These are phyloP conservation scores for Drosophila peninsularis DNA, from an alignment of 2,888 invertebrate species.

Conservation along the genomic window DNA sequence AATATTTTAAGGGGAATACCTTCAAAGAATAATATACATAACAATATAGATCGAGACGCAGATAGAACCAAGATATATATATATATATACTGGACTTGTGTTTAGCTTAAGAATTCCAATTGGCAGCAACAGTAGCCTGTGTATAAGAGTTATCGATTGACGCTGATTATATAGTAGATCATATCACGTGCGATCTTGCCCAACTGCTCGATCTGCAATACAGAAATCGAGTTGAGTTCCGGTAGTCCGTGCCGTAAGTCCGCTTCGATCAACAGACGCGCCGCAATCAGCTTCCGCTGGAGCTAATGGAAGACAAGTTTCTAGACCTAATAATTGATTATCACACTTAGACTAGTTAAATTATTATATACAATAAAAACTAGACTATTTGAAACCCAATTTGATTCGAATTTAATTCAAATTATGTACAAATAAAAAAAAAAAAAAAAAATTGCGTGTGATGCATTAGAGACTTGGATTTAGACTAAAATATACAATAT, in stretches of 20 bases:
- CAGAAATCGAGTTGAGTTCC: too few relatives aligned
- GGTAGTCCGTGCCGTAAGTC: too few relatives aligned
- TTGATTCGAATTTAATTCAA: conserved; percentile 5
- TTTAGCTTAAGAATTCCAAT: conserved; percentile 1
- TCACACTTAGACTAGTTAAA: conserved; percentile 3
- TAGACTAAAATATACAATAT: background rate
- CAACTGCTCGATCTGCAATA: too few relatives aligned
- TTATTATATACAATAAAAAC: background rate
- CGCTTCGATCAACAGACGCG: background rate
- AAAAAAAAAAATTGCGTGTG: conserved; percentile 3
- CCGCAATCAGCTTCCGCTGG: background rate
- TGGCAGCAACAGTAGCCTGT: background rate
- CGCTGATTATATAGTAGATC: background rate
- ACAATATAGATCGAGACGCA: background rate
- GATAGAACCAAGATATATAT: background rate
- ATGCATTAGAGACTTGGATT: background rate
- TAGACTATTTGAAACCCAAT: background rate
- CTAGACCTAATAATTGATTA: conserved; percentile 1
- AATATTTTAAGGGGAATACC: too few relatives aligned
- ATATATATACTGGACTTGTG: background rate
- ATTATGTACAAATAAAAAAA: conserved; percentile 18
- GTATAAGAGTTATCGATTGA: background rate
- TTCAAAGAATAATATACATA: background rate
- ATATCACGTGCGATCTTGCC: background rate
- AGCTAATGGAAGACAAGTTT: conserved; percentile 8